phyloP scores from a whole-genome alignment of 2,113 vertebrate genomes.

The Nematolebias whitei region DNA sequence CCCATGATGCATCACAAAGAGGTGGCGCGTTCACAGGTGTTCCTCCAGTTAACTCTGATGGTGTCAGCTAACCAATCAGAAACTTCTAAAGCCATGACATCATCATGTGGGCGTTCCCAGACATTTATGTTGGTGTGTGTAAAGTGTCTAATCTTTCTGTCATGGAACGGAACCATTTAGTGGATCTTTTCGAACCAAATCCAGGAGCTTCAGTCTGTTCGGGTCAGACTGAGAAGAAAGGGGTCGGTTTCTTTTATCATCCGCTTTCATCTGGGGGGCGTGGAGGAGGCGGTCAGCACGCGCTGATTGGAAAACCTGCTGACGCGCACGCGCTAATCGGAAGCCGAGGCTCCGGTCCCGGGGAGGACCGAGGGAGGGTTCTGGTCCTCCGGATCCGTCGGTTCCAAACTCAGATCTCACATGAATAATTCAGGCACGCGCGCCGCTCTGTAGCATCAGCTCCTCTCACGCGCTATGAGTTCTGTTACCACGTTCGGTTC shows the following conservation, averaged over 20 bases:
- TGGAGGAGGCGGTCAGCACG: constrained; percentile 54
- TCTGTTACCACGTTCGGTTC: constrained; percentile 73
- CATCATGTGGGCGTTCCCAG: no score
- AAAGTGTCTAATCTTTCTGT: no score
- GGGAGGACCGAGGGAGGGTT: constrained; percentile 46
- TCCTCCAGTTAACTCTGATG: no score
- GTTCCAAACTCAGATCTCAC: constrained; percentile 83
- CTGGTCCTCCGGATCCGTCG: constrained; percentile 76
- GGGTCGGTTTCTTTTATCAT: no score
- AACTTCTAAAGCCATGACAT: no score
- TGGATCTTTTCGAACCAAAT: not conserved
- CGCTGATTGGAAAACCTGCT: constrained; percentile 75
- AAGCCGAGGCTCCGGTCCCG: constrained; percentile 67
- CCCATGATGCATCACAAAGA: no score
- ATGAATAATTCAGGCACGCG: constrained; percentile 85
- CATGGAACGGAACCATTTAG: no score
- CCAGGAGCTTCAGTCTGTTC: no score
- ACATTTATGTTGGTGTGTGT: no score
- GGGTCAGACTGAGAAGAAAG: no score
- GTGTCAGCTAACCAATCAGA: no score
- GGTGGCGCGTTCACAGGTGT: no score
- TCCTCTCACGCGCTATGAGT: constrained; percentile 81
- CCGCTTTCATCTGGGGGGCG: not conserved
- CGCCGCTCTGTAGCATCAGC: constrained; percentile 78
- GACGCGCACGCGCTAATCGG: constrained; percentile 65